These are phyloP conservation scores for Bos taurus DNA, from an alignment of 2,113 vertebrate genomes.

Conservation along the genomic window DNA sequence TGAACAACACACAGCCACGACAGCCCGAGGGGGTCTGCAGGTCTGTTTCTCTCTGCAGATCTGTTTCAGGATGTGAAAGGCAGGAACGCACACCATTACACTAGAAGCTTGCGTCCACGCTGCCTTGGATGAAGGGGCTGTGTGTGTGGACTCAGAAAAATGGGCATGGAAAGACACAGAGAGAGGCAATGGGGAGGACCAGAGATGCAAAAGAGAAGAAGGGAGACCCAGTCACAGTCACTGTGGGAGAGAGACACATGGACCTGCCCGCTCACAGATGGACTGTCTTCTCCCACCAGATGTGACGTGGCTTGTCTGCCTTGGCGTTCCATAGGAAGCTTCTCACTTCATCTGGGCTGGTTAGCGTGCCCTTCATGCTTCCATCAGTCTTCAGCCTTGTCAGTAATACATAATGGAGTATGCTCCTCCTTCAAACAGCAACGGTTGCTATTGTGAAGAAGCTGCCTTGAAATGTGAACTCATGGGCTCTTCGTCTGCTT, in stretches of 20 bases:
- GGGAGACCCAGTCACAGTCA: not conserved
- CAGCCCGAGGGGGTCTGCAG: not conserved
- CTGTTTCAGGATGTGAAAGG: not conserved
- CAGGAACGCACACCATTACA: not conserved
- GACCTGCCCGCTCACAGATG: no score
- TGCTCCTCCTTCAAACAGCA: slow-evolving; percentile 11
- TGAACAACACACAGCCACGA: not conserved
- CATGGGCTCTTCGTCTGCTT: not conserved
- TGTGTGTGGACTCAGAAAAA: not conserved
- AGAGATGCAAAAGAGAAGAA: not conserved
- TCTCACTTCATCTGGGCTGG: not conserved
- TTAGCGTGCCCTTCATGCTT: not conserved
- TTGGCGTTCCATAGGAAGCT: not conserved
- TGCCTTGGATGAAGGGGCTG: no score
- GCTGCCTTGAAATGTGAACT: not conserved
- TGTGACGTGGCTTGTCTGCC: not conserved
- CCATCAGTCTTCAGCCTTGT: not conserved
- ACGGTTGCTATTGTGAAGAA: not conserved
- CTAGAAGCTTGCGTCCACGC: not conserved
- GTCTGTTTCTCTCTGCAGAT: not conserved
- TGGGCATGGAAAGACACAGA: not conserved
- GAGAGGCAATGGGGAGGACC: not conserved
- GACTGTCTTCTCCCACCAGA: not conserved
- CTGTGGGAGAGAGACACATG: not conserved
- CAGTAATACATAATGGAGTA: not conserved